Base-by-base conservation (phyloP, 1,140 invertebrate species). In the Paracyclopina nana region DNA sequence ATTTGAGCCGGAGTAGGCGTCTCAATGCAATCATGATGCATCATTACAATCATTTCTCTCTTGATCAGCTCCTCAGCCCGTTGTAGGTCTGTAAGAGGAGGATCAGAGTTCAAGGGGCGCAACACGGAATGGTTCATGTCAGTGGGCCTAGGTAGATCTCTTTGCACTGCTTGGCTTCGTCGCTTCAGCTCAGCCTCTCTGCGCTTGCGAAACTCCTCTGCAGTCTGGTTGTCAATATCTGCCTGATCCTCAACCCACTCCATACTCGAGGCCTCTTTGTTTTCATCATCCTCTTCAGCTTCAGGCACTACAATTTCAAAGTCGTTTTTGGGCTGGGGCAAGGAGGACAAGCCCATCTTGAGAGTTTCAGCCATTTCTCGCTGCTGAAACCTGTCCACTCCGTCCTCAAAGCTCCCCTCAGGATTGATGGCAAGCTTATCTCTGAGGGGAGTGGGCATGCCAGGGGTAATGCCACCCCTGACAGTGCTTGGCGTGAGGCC, bases 251-350 rank as follows among this genome's bases (percentile, higher is more conserved):
- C 79, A 1, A 78, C 60, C 0, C 68, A 30, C 5, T 45, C 61
- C 6, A 67, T 59, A n/a, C 62, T 61, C 6, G 62, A 55, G 5
- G 68, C 58, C 0, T 62, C 57, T 12, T 67, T 56, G 0, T 57
- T 62, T 27, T 68, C 67, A 2, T 69, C 69, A 12, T 51, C 57
- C 11, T 70, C 70, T 22, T 72, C 68, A 56, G 90, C 83, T 54
- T 92, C 85, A 0, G 88, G 86, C 8, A 96, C 80, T 34, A 97
- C 88, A 61, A 99, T 94, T 67, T 98, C 92, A 67, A 92, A 98
- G 66, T 98, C 92, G 64, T 98, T 97, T 53, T 81, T 79, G 0
- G 95, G 94, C 24, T 73, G 62, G 4, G 94, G 95, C 50, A 99
- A 66, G 8, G 76, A 66, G 27, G 75, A 76, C 11, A 97, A 65